These are phyloP conservation scores for Paraplagusia blochii DNA, from an alignment of 2,113 vertebrate species.

Conservation along the genomic window DNA sequence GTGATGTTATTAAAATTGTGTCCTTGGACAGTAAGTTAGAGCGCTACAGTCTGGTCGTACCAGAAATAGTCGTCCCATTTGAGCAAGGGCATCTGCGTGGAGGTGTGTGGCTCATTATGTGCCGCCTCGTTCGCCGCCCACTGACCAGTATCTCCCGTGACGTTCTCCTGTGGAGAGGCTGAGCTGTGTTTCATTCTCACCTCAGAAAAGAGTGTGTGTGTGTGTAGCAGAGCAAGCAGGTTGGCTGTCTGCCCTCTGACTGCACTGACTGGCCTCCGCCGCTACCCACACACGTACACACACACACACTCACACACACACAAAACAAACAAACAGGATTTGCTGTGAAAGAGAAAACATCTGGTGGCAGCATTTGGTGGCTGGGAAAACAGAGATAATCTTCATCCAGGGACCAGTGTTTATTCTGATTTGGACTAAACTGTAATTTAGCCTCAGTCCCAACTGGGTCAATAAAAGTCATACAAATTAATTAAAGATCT, in stretches of 20 bases:
- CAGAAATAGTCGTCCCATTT: slow-evolving; percentile 10
- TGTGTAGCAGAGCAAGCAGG: slow-evolving; percentile 31
- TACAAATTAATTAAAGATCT: too few relatives aligned
- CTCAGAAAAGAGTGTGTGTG: slow-evolving; percentile 58
- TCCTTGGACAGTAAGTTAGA: neutral
- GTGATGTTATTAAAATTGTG: slow-evolving; percentile 2
- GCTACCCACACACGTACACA: slow-evolving; percentile 36
- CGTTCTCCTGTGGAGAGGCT: slow-evolving; percentile 30
- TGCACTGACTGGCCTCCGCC: slow-evolving; percentile 6
- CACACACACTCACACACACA: slow-evolving; percentile 12
- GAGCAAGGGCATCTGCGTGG: slow-evolving; percentile 37
- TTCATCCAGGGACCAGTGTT: too few relatives aligned
- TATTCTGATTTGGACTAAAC: too few relatives aligned
- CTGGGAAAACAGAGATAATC: neutral
- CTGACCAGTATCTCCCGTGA: slow-evolving; percentile 46
- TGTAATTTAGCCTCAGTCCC: too few relatives aligned
- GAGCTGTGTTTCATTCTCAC: slow-evolving; percentile 55
- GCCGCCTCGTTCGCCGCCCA: slow-evolving; percentile 52
- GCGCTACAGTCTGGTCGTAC: slow-evolving; percentile 10
- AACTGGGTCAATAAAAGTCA: too few relatives aligned
- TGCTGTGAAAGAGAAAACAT: slow-evolving; percentile 1
- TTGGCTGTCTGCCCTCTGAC: slow-evolving; percentile 55
- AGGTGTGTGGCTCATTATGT: slow-evolving; percentile 36
- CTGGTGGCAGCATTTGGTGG: slow-evolving; percentile 12
- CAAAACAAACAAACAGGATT: slow-evolving; percentile 18